Evolutionary conservation across 2,797 vertebrate species (phyloP).

Genomic region (Cossypha polioptera): DNA sequence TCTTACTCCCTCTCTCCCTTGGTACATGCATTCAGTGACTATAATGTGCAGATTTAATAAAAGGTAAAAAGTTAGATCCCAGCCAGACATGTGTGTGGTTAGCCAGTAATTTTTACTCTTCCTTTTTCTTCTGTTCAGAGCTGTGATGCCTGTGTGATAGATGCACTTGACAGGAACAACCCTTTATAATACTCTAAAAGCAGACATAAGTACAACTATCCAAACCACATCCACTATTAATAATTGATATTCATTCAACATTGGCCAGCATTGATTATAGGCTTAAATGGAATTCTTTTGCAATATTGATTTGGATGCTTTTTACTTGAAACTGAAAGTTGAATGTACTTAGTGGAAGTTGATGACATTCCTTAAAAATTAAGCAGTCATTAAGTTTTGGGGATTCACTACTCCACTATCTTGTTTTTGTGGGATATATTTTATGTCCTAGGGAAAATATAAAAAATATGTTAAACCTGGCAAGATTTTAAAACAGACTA

Average conservation of each 20-base stretch:
- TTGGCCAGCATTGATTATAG: conserved; percentile 74
- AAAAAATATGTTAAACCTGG: not conserved
- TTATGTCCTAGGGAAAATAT: not conserved
- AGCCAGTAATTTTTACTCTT: conserved; percentile 16
- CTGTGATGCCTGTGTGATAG: conserved; percentile 41
- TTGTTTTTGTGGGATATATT: not conserved
- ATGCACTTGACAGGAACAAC: conserved; percentile 36
- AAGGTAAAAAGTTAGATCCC: not conserved
- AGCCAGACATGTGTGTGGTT: not conserved
- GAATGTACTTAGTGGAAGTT: conserved; percentile 31
- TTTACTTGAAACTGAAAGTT: conserved; percentile 47
- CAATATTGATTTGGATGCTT: conserved; percentile 55
- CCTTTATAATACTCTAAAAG: conserved; percentile 64
- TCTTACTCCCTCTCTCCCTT: not conserved
- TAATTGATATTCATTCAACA: conserved; percentile 73
- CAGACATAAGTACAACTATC: conserved; percentile 67
- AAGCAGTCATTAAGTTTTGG: conserved; percentile 28
- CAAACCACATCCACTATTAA: conserved; percentile 73
- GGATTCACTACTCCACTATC: not conserved
- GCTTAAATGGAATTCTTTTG: conserved; percentile 67
- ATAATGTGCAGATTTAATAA: not conserved
- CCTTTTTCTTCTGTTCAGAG: not conserved
- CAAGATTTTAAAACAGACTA: not conserved
- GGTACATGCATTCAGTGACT: not conserved
- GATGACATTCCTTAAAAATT: conserved; percentile 59